phyloP scores from a whole-genome alignment of 2,797 vertebrate species.

The Peromyscus melanophrys region DNA sequence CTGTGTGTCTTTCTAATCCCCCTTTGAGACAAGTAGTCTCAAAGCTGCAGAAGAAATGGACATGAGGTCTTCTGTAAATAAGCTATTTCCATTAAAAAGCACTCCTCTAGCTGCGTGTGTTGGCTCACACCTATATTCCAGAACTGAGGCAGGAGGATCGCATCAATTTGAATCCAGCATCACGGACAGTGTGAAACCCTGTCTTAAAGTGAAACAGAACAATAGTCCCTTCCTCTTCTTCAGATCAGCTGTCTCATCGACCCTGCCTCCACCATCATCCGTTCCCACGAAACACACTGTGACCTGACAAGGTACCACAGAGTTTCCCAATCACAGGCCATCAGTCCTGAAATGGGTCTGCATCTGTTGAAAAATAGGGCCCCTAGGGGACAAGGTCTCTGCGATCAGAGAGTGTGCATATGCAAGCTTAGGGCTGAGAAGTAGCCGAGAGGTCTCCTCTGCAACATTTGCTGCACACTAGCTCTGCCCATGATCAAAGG shows the following conservation, averaged over 20 bases:
- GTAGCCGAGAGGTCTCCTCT: neutral
- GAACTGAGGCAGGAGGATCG: neutral
- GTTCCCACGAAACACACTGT: neutral
- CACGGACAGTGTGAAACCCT: neutral
- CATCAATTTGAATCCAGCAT: neutral
- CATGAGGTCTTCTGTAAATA: neutral
- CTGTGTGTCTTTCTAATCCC: neutral
- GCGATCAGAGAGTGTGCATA: neutral
- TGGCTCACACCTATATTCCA: neutral
- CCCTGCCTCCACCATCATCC: neutral
- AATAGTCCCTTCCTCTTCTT: neutral
- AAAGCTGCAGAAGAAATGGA: constrained; percentile 37
- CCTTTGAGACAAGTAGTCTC: neutral
- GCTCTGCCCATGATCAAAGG: neutral
- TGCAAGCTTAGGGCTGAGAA: neutral
- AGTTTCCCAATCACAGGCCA: neutral
- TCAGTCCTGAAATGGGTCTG: neutral
- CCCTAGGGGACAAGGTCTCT: neutral
- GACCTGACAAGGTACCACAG: neutral
- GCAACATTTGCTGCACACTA: neutral
- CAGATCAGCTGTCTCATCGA: neutral
- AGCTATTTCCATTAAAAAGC: neutral
- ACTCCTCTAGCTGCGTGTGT: neutral
- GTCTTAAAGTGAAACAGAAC: neutral
- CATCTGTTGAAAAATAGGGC: neutral